Percentiles rank a stretch among this genome's conserved stretches.
phyloP scores from a whole-genome alignment of 2,113 vertebrate species.

The Axis porcinus region DNA sequence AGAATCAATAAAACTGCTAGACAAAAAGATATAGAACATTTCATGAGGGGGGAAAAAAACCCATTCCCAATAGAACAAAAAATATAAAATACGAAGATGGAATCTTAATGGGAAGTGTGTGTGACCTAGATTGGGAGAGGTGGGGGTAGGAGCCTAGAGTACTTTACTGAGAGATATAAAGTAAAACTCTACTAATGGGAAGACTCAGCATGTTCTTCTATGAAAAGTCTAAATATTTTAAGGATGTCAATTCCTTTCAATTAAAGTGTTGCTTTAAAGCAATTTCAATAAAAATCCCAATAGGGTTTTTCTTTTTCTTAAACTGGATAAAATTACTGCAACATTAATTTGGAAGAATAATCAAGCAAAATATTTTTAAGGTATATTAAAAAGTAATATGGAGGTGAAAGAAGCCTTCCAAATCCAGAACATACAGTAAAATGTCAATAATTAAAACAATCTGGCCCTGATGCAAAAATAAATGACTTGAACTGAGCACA shows the following conservation, averaged over 20 bases:
- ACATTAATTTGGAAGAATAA: conserved; percentile 40
- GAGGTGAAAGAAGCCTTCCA: neutral
- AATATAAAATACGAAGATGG: conserved; percentile 35
- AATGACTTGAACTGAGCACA: neutral
- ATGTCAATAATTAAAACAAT: neutral
- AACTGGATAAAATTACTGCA: neutral
- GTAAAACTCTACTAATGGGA: conserved; percentile 39
- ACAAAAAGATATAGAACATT: conserved; percentile 55
- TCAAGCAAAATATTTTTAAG: neutral
- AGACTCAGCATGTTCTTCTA: conserved; percentile 16
- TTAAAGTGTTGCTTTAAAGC: conserved; percentile 18
- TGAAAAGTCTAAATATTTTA: conserved; percentile 49
- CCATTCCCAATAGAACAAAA: conserved; percentile 46
- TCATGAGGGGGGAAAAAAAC: neutral
- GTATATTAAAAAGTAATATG: neutral
- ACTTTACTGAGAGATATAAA: conserved; percentile 42
- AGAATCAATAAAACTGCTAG: conserved; percentile 43
- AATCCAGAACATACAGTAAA: neutral
- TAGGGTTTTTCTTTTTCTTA: neutral
- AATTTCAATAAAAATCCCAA: conserved; percentile 29
- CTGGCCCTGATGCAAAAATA: neutral
- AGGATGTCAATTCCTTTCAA: conserved; percentile 34
- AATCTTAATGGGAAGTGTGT: conserved; percentile 55
- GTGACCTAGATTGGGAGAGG: conserved; percentile 59
- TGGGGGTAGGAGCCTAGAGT: neutral